Conservation (phyloP, 2,113 vertebrate genomes). For the Platycercus adscitus region DNA sequence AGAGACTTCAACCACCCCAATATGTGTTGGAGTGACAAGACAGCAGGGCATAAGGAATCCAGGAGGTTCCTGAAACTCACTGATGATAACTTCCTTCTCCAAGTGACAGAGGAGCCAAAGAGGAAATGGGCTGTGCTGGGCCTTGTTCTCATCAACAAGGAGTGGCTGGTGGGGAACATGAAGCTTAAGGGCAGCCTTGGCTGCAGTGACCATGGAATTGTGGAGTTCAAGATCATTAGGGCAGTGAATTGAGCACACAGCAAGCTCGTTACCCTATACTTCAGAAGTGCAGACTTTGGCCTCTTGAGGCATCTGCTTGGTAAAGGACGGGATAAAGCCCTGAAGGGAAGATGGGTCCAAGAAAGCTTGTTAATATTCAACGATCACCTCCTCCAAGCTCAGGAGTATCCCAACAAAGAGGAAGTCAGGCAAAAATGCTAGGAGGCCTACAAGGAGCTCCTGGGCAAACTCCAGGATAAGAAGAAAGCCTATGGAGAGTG, state of each 20-base stretch:
- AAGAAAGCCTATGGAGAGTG: not conserved
- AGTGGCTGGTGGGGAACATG: not conserved
- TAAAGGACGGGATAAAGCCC: not conserved
- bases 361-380: not conserved
- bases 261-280: not conserved
- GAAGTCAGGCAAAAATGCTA: not conserved
- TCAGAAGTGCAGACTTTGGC: not conserved
- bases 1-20: not conserved
- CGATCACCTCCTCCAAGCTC: not conserved
- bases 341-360: not conserved
- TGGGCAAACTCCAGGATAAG: not conserved
- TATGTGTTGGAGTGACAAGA: not conserved
- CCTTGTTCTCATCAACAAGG: not conserved
- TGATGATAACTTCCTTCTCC: not conserved
- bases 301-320: not conserved
- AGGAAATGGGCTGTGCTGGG: not conserved
- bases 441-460: not conserved
- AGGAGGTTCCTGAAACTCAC: not conserved
- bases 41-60: not conserved
- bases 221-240: not conserved
- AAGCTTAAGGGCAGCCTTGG: not conserved
- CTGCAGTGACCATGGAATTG: not conserved
- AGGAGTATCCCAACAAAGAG: not conserved
- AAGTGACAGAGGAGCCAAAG: not conserved
- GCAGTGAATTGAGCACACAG: not conserved